A percentile compares a stretch with the other conserved stretches of the same genome.
phyloP scores from a whole-genome alignment of 2,888 invertebrate genomes.

The Lamellibrachia columna region DNA sequence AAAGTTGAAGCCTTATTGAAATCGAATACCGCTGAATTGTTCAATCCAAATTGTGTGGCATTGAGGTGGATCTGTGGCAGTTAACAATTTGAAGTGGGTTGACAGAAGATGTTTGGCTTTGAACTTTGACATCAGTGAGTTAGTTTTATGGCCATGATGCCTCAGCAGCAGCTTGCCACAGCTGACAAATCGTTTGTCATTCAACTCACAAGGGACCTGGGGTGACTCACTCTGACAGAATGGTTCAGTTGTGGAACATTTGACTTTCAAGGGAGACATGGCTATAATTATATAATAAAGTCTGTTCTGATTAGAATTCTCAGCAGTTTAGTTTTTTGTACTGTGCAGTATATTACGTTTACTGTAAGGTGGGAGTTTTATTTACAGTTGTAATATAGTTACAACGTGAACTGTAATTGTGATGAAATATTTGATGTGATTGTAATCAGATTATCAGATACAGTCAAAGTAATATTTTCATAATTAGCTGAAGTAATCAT shows the following conservation, averaged over 20 bases:
- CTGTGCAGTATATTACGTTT: background rate
- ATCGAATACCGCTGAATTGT: too few species aligned
- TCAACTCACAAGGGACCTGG: background rate
- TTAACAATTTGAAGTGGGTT: background rate
- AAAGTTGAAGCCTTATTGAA: too few species aligned
- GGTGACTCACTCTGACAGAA: background rate
- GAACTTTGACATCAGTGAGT: background rate
- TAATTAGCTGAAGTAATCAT: background rate
- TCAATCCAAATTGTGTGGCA: background rate
- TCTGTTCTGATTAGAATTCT: background rate
- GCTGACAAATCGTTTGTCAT: conserved; percentile 2
- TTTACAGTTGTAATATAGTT: background rate
- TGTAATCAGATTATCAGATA: background rate
- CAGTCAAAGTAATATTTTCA: background rate
- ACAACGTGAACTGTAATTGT: background rate
- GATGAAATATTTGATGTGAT: background rate
- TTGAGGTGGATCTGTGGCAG: background rate
- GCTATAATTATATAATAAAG: background rate
- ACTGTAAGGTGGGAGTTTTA: background rate
- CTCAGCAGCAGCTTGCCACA: background rate
- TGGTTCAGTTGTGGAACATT: background rate
- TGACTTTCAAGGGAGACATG: background rate
- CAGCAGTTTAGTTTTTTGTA: background rate
- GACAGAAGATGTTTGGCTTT: background rate
- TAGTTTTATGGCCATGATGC: background rate